Base-by-base conservation (phyloP, 1,140 invertebrate genomes). In the Streblospio benedicti region DNA sequence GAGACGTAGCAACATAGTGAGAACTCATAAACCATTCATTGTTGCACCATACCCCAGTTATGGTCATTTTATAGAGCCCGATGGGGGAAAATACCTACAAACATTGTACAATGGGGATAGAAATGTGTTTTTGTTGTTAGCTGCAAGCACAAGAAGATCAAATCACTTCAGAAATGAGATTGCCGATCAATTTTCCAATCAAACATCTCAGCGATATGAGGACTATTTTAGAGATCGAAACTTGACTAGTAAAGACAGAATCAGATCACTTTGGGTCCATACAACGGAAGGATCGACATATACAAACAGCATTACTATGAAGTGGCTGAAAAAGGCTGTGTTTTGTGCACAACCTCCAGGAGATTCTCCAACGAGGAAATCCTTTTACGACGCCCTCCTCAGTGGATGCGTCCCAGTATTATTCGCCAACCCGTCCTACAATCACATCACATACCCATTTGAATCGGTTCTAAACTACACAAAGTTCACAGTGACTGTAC, bases 391-490 rank as follows among this genome's bases (percentile, higher is more conserved):
- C 44, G 56, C 66, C 16, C 62, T 72, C 27, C 43, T 69, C 3
- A 65, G 60, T 57, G 70, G 69, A 9, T 72, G 70, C 54, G 68
- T 72, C 12, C 70, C 70, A 0, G 67, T 72, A 27, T 49, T 72
- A 12, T 70, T 72, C 49, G 44, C 49, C 4, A 33, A 57, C 14
- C 20, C 44, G 16, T 14, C 35, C n/a, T n/a, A n/a, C n/a, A n/a
- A n/a, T n/a, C 51, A 43, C 43, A 54, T 64, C n/a, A 52, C 30
- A 16, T 68, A 62, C 56, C 65, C 70, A 33, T 71, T 69, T 50
- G 41, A 65, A 38, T 23, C 47, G 4, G 18, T 31, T 31, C 20
- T 70, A 9, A 47, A 67, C 31, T 70, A 69, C 47, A 57, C 27
- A 4, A 38, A 62, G 32, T 70, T 71, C 41, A 63, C 65, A 0